Conservation (phyloP, 2,797 vertebrate genomes). For the Megaceryle alcyon region DNA sequence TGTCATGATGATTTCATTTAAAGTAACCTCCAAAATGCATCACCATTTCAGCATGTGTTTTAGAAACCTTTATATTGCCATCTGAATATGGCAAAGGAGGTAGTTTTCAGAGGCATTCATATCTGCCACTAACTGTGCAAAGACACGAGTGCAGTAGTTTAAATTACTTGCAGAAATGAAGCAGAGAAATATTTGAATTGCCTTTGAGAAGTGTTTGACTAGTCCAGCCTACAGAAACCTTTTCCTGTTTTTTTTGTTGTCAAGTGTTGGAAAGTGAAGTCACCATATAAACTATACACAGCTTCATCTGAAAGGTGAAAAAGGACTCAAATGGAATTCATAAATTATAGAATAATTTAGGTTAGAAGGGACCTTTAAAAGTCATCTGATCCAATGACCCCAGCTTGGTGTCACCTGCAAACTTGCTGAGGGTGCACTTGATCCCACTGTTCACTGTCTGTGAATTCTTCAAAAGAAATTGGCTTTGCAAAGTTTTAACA, state of each 20-base stretch:
- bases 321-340: neutral
- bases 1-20: neutral
- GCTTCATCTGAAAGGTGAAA: neutral
- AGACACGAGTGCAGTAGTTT: neutral
- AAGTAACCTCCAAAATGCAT: neutral
- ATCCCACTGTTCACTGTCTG: neutral
- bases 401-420: neutral
- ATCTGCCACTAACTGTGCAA: neutral
- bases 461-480: neutral
- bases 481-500: neutral
- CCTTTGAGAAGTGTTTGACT: neutral
- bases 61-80: neutral
- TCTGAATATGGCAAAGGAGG: neutral
- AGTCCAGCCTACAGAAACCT: neutral
- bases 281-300: neutral
- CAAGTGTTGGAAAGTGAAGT: neutral
- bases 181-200: neutral
- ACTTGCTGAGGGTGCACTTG: neutral
- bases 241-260: neutral
- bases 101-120: neutral
- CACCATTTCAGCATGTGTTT: neutral
- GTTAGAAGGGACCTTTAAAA: neutral
- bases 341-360: neutral
- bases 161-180: neutral
- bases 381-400: neutral